phyloP scores from a whole-genome alignment of 1,140 invertebrate species.

The Platorchestia sp. region DNA sequence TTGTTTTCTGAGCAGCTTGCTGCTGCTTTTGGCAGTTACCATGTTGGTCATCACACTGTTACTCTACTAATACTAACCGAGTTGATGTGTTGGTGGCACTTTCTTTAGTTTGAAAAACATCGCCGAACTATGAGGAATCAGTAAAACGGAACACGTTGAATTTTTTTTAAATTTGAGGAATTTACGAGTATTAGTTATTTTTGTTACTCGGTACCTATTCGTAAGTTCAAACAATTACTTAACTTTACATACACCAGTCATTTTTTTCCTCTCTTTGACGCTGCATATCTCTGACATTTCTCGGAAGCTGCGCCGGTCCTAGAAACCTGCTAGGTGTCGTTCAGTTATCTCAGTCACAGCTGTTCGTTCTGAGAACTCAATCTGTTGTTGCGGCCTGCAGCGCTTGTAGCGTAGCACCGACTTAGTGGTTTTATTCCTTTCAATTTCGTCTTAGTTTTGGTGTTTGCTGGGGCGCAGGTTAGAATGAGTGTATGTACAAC shows the following conservation, averaged over 20 bases:
- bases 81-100: not conserved
- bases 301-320: not conserved
- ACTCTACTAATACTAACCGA: not conserved
- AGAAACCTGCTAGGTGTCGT: not conserved
- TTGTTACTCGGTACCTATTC: not conserved
- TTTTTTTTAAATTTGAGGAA: not conserved
- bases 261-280: not conserved
- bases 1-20: not conserved
- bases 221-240: not conserved
- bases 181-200: not conserved
- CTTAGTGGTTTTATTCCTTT: not conserved
- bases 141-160: not conserved
- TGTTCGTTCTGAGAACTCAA: not conserved
- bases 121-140: not conserved
- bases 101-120: too few species aligned
- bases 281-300: not conserved
- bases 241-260: not conserved
- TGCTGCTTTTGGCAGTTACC: not conserved
- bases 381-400: not conserved
- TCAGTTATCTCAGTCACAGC: not conserved
- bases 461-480: constrained; percentile 7
- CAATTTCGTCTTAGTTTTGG: constrained; percentile 17
- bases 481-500: not conserved
- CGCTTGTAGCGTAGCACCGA: not conserved
- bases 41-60: too few species aligned